A percentile compares a stretch with the other conserved stretches of the same genome.
Conservation (phyloP, 2,888 invertebrate species). For the Incurvaria masculella region DNA sequence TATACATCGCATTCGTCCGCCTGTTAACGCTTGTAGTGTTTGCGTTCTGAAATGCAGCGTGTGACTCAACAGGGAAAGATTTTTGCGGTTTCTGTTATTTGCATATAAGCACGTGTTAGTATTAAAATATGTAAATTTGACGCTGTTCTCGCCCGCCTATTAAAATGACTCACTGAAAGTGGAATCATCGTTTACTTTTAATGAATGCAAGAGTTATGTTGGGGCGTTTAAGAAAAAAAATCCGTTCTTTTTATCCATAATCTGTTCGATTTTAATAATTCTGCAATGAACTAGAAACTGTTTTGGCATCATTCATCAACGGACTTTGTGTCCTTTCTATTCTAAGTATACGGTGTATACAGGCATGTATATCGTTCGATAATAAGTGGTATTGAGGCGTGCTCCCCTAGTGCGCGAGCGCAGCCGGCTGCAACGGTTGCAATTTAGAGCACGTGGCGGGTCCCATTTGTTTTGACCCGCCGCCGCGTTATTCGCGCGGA, state of each 20-base stretch:
- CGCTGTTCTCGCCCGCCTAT: background rate
- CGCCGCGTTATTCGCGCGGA: background rate
- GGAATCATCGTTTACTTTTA: background rate
- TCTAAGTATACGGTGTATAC: no score
- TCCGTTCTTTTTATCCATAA: no score
- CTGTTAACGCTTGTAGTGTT: background rate
- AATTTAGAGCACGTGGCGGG: background rate
- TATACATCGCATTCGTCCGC: background rate
- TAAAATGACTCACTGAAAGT: background rate
- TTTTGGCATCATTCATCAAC: no score
- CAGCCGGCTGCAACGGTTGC: background rate
- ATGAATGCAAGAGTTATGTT: no score
- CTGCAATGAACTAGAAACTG: no score
- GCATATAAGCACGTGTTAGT: background rate
- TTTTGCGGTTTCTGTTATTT: background rate
- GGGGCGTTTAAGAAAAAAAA: no score
- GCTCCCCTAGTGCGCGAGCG: no score
- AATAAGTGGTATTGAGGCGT: no score
- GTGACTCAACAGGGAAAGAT: background rate
- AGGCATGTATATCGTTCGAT: no score
- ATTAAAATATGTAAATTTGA: background rate
- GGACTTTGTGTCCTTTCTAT: no score
- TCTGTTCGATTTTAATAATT: no score
- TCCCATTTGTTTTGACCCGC: background rate
- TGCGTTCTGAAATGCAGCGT: background rate